These are phyloP conservation scores for Dromaius novaehollandiae DNA, from an alignment of 2,113 vertebrate species.

Conservation along the genomic window DNA sequence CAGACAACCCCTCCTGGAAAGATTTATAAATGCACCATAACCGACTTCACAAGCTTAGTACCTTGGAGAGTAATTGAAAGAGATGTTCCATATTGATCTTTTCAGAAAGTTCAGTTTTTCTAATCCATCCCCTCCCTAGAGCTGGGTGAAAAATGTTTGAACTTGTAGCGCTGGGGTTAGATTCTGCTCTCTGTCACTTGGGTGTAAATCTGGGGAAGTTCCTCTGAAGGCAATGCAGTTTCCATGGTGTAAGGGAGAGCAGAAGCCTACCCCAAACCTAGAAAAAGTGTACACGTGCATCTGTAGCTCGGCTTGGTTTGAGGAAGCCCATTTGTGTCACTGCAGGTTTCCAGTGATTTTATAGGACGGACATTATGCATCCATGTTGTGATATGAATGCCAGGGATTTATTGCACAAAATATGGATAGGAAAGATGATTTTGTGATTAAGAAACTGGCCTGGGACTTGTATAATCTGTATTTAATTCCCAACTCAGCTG, in stretches of 20 bases:
- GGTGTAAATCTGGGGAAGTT: background rate
- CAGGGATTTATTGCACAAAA: background rate
- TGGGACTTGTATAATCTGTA: slow-evolving; percentile 35
- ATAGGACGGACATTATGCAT: background rate
- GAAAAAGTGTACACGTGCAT: background rate
- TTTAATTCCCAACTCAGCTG: slow-evolving; percentile 38
- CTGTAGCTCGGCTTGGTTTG: background rate
- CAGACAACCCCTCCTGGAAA: slow-evolving; percentile 54
- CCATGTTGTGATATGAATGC: background rate
- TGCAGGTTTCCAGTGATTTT: background rate
- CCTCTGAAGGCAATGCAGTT: background rate
- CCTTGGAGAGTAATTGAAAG: slow-evolving; percentile 71
- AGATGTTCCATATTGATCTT: slow-evolving; percentile 73
- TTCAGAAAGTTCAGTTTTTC: slow-evolving; percentile 71
- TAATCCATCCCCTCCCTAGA: slow-evolving; percentile 59
- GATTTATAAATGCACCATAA: slow-evolving; percentile 70
- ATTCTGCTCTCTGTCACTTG: slow-evolving; percentile 32
- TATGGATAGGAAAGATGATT: slow-evolving; percentile 11
- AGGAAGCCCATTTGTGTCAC: background rate
- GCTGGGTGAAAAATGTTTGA: slow-evolving; percentile 43
- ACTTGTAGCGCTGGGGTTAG: slow-evolving; percentile 6
- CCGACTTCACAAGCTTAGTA: slow-evolving; percentile 47
- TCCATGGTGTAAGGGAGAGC: background rate
- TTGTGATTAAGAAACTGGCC: slow-evolving; percentile 33
- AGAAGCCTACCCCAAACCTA: background rate